These are phyloP conservation scores for Avahi laniger DNA, from an alignment of 2,797 vertebrate genomes.

Conservation along the genomic window DNA sequence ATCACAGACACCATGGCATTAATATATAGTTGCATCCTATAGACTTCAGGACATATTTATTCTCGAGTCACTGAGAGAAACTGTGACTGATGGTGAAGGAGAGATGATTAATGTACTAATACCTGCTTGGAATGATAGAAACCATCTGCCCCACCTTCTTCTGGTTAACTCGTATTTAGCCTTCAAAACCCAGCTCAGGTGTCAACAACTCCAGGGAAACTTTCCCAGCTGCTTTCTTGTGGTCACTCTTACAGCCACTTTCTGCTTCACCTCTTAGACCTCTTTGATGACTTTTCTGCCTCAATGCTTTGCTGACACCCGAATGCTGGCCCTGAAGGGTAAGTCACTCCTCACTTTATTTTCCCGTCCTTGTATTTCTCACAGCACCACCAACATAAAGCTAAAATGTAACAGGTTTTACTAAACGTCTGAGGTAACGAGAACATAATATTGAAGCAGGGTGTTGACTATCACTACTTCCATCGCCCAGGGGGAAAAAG, in stretches of 20 bases:
- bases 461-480: background rate
- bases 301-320: background rate
- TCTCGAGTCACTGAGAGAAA: background rate
- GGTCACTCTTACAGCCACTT: background rate
- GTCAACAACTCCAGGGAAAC: background rate
- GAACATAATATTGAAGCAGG: background rate
- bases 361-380: background rate
- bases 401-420: background rate
- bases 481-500: background rate
- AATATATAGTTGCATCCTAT: background rate
- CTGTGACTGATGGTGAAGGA: background rate
- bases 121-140: background rate
- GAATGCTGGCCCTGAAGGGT: background rate
- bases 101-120: background rate
- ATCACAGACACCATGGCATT: background rate
- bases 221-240: background rate
- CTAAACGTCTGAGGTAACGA: background rate
- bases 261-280: background rate
- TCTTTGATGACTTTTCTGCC: background rate
- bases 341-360: background rate
- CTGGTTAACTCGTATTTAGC: background rate
- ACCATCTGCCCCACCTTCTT: background rate
- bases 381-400: background rate
- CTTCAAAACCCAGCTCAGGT: background rate
- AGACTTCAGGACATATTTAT: background rate